Evolutionary conservation across 2,113 vertebrate species (phyloP).

Genomic region (Butastur rufipennis): DNA sequence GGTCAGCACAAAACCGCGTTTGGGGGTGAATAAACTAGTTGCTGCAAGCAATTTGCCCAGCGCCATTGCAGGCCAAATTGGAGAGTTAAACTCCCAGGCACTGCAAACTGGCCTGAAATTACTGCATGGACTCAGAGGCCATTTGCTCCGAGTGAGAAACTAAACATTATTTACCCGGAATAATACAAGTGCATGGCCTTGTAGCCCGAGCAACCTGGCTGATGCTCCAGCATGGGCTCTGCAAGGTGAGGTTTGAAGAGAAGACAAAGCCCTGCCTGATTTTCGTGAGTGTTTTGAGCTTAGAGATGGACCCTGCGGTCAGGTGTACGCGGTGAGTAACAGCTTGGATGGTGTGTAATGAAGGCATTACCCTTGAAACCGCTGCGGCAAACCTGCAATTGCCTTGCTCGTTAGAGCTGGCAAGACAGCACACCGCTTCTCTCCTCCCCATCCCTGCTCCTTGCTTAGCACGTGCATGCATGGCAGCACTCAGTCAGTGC

Average conservation of each 20-base stretch:
- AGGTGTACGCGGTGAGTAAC: fast-evolving
- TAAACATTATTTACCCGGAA: neutral
- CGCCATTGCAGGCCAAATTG: neutral
- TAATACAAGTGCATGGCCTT: neutral
- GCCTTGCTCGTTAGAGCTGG: neutral
- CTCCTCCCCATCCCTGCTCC: neutral
- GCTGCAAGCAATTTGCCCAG: neutral
- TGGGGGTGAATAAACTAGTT: neutral
- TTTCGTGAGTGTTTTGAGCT: neutral
- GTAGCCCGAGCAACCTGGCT: neutral
- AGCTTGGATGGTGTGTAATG: neutral
- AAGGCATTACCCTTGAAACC: neutral
- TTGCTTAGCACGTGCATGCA: neutral
- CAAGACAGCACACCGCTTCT: fast-evolving
- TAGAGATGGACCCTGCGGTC: fast-evolving
- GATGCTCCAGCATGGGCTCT: neutral
- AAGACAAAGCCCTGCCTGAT: neutral
- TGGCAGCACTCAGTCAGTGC: neutral
- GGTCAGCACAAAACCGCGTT: constrained; percentile 2
- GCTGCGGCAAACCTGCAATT: neutral
- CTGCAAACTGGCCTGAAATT: neutral
- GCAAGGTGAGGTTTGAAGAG: neutral
- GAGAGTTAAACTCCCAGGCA: neutral
- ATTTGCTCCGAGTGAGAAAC: neutral
- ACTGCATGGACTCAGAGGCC: neutral